Evolutionary conservation across 2,888 invertebrate genomes (phyloP).

Genomic region (Stomorhina lunata): DNA sequence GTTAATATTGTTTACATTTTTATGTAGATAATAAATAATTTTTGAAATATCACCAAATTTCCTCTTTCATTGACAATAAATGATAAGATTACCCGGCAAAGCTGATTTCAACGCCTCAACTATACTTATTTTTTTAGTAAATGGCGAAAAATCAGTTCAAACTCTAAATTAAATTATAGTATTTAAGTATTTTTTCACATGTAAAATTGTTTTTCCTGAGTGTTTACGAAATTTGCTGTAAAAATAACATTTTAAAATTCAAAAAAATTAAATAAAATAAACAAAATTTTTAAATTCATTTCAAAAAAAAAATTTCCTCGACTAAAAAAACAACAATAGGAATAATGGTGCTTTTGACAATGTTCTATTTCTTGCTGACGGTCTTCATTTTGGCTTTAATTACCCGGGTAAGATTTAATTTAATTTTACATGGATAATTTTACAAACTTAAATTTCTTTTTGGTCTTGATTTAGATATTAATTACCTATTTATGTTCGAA

Average conservation of each 20-base stretch:
- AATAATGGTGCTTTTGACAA: constrained; percentile 18
- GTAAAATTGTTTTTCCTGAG: constrained; percentile 19
- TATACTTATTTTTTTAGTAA: no score
- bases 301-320: background rate
- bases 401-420: constrained; percentile 34
- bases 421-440: background rate
- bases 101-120: background rate
- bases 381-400: constrained; percentile 11
- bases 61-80: background rate
- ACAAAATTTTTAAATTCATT: background rate
- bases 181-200: constrained; percentile 9
- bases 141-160: background rate
- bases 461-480: constrained; percentile 1
- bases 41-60: background rate
- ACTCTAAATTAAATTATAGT: constrained; percentile 30
- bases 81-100: constrained; percentile 51
- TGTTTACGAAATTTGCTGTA: constrained; percentile 22
- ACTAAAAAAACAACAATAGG: background rate
- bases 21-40: background rate
- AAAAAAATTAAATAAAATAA: background rate
- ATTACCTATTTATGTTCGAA: constrained; percentile 8
- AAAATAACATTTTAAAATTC: background rate
- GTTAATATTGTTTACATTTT: background rate
- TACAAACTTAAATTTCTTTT: background rate
- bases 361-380: constrained; percentile 42